Conservation (phyloP, 2,888 invertebrate genomes). For the Idaea aversata region DNA sequence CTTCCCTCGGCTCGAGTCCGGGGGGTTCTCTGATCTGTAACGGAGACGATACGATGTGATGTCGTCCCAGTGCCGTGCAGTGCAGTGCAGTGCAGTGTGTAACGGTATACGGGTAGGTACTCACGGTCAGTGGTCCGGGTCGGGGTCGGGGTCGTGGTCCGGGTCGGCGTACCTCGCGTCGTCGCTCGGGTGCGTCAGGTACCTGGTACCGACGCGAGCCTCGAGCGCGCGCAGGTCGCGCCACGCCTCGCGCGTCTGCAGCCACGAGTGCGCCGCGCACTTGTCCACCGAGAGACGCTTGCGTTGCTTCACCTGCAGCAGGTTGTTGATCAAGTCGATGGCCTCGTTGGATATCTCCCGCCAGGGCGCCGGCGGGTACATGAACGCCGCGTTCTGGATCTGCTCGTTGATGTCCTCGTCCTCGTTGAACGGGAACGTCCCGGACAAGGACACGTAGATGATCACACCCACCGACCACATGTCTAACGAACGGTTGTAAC, state of each 20-base stretch:
- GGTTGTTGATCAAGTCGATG: slow-evolving; percentile 98
- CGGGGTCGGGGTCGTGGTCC: neutral
- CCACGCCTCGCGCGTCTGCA: slow-evolving; percentile 98
- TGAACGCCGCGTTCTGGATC: slow-evolving; percentile 99
- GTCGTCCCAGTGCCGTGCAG: too few species aligned
- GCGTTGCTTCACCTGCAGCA: slow-evolving; percentile 97
- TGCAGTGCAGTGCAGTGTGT: too few species aligned
- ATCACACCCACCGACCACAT: slow-evolving; percentile 99
- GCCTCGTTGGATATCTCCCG: slow-evolving; percentile 93
- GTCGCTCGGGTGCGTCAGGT: slow-evolving; percentile 70
- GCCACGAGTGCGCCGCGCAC: slow-evolving; percentile 96
- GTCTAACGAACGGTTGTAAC: slow-evolving; percentile 98
- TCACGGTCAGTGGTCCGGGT: slow-evolving; percentile 36
- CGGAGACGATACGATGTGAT: neutral
- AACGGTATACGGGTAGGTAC: slow-evolving; percentile 22
- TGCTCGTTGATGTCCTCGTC: slow-evolving; percentile 99
- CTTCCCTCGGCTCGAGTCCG: slow-evolving; percentile 28
- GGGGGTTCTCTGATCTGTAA: slow-evolving; percentile 38
- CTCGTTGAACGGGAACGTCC: slow-evolving; percentile 99
- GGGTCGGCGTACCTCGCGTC: slow-evolving; percentile 43
- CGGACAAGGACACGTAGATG: slow-evolving; percentile 98
- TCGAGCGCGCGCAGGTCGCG: slow-evolving; percentile 95
- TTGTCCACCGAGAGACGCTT: slow-evolving; percentile 98
- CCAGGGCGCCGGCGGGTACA: slow-evolving; percentile 99
- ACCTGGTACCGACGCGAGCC: slow-evolving; percentile 58